Base-by-base conservation (phyloP, 1,140 invertebrate species). In the Drosophila parabipectinata region DNA sequence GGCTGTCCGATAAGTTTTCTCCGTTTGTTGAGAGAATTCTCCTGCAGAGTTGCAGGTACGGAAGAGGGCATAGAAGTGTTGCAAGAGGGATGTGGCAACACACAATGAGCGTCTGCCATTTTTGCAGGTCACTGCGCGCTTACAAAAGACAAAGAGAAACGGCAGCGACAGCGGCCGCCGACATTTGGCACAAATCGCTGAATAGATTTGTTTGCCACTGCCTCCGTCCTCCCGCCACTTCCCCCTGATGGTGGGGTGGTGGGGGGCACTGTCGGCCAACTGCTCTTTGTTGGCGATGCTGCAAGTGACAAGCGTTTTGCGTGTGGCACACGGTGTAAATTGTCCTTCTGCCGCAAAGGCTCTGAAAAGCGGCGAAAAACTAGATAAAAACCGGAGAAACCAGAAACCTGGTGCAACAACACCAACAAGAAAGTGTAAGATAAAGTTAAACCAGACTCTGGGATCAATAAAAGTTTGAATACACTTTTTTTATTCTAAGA, bases 301-400 rank as follows among this genome's bases (percentile, higher is more conserved):
- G 83, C 84, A 89, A 88, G 72, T 88, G 83, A 88, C 83, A 88
- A 88, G 83, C 76, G 78, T 88, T 87, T 87, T 85, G 82, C 82
- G 82, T 87, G 79, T 77, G 74, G 69, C 78, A 72, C 82, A 77
- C 69, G 83, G 74, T 87, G 82, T 87, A 87, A 85, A 85, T 78
- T 87, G 74, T 87, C 79, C 57, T 63, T 66, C 52, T 58, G 52
- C 51, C 28, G 4, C 30, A 24, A 18, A 32, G 10, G 8, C 56
- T 37, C 56, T 44, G 59, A 64, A 39, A 44, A n/a, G 55, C 41
- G 12, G 32, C 9, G 14, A 14, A 32, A 39, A 50, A 45, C 21
- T 18, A 32, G 48, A 51, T 41, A 59, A 60, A 51, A 62, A 30
- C 9, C 15, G 15, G 6, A 10, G 52, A 55, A 52, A 48, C 12